Evolutionary conservation across 1,140 invertebrate genomes (phyloP), one percentile per base, ranked within the genome.

Genomic region (Luehdorfia chinensis): DNA sequence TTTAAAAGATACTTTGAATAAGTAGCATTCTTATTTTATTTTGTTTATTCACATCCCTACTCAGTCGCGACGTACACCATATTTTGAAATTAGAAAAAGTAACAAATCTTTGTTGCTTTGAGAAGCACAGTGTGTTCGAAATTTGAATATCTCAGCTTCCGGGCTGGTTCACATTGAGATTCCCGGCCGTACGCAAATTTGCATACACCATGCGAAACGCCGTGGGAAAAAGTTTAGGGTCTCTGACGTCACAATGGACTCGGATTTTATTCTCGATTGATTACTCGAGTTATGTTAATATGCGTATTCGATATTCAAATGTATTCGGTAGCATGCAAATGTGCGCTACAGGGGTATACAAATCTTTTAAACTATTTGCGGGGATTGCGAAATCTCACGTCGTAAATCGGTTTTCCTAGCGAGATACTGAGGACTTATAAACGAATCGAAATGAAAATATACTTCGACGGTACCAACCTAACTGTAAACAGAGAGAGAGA

Each of bases 61-160:
- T 7, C 4, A 15, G 16, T 21, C n/a, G 34, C 7, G 18, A 37
- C 34, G 33, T n/a, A 6, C n/a, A 16, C 34, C 18, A 37, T 37
- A 37, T 37, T 21, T 37, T 37, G 34, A 37, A n/a, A 37, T 37
- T 37, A 37, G 34, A 37, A 37, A 37, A 13, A 44, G 30, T 34
- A 44, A 33, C 37, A 27, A 19, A 43, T 27, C 13, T 36, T 23
- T 9, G 18, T 37, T 21, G 33, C 16, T 34, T 6, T 19, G 9
- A 37, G n/a, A 62, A n/a, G 18, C n/a, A 53, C 45, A 57, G 56
- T 56, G 52, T 50, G 59, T 59, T 64, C 56, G 9, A 64, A 68
- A 62, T 67, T 64, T 67, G 59, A 69, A 72, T 72, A 69, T 68
- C 59, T 67, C 56, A 55, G 61, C 59, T 66, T 63, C 68, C 64